Evolutionary conservation across 2,113 vertebrate species (phyloP), one percentile per base, ranked within the genome.

Genomic region (Pelusios castaneus): DNA sequence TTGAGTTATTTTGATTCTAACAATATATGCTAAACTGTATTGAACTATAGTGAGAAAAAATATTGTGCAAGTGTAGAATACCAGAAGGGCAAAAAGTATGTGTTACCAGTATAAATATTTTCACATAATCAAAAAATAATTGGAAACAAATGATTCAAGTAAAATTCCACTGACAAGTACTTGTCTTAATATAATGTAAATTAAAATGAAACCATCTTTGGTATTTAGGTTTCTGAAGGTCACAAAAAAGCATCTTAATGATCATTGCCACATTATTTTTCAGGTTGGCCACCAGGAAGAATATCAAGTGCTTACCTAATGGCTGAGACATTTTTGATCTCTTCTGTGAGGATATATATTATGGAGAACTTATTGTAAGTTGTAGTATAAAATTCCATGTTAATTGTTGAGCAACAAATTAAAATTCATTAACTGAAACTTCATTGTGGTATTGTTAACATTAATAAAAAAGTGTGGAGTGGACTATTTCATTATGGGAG

Each of bases 231-330:
- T 34, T 41, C 85, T 73, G 31, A 58, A 25, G 84, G 31, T 54
- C 87, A 34, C 5, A 4, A 29, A 25, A 45, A 75, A n/a, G 34
- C 43, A 76, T 63, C 52, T 3, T 95, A 93, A 96, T 82, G 89
- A 2, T 87, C 76, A 2, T 19, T 77, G 27, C 54, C 94, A 55
- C 93, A 54, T 97, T 96, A 51, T 77, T 92, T 97, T 96, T 45
- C 93, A 97, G 96, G 92, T 73, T 14, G 80, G 90, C 45, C 88
- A 80, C 41, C 41, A 54, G 85, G 96, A 97, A 93, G 95, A 92
- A 91, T 94, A 63, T 82, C 19, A 51, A 91, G 73, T 60, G 60
- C 55, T 91, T 84, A n/a, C 4, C 2, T 93, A 85, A 92, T n/a
- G 52, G 47, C 14, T 14, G 21, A 29, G 82, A 6, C 58, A 24